phyloP scores from a whole-genome alignment of 2,113 vertebrate species.

The Hoplias malabaricus region DNA sequence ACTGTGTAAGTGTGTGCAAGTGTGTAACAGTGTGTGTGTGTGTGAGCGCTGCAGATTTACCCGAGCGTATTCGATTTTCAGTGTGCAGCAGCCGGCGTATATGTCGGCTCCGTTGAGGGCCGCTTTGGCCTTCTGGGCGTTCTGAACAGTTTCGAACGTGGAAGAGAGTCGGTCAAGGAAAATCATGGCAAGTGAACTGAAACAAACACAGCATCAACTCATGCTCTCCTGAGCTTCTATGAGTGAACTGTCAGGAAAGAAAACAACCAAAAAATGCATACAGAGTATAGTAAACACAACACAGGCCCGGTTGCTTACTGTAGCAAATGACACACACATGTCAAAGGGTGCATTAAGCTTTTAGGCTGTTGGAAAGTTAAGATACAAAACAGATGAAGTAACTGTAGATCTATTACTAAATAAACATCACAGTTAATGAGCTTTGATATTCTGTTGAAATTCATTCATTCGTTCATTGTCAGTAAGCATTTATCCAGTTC shows the following conservation, averaged over 20 bases:
- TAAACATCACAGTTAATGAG: too few species aligned
- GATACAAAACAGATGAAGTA: not conserved
- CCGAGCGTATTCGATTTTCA: constrained; percentile 96
- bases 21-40: constrained; percentile 17
- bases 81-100: constrained; percentile 93
- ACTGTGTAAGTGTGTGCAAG: constrained; percentile 44
- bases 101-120: constrained; percentile 94
- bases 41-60: constrained; percentile 76
- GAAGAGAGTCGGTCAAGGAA: constrained; percentile 79
- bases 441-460: too few species aligned
- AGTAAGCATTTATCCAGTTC: too few species aligned
- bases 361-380: not conserved
- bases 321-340: not conserved
- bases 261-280: not conserved
- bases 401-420: too few species aligned
- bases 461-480: too few species aligned
- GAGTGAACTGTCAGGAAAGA: not conserved
- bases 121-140: constrained; percentile 92
- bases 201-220: not conserved
- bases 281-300: not conserved
- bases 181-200: constrained; percentile 10
- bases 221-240: not conserved
- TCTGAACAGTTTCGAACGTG: constrained; percentile 87
- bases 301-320: not conserved
- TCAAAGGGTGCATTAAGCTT: too few species aligned